Conservation (phyloP, 1,140 invertebrate species). For the Diorhabda elongata region DNA sequence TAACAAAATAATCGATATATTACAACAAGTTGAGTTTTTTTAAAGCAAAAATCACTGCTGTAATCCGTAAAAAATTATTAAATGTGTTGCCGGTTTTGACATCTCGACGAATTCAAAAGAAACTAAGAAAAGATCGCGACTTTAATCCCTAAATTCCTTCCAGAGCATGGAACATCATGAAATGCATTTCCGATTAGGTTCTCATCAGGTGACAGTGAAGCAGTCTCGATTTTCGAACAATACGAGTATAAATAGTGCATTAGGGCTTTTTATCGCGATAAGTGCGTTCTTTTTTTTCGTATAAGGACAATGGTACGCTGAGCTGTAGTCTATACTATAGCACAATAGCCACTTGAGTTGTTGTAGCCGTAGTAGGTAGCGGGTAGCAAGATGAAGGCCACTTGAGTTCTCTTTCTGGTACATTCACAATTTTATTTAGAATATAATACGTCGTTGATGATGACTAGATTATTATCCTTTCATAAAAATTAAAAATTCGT, state of each 20-base stretch:
- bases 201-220: constrained; percentile 14
- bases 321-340: neutral
- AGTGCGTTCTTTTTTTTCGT: constrained; percentile 18
- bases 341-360: constrained; percentile 4
- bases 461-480: neutral
- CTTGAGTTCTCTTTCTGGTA: neutral
- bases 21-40: no score
- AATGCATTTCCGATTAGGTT: constrained; percentile 3
- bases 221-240: constrained; percentile 10
- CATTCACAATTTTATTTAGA: neutral
- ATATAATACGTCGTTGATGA: constrained; percentile 12
- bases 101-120: no score
- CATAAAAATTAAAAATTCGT: no score
- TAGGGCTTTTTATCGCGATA: constrained; percentile 20
- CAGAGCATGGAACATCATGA: neutral
- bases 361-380: constrained; percentile 12
- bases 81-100: no score
- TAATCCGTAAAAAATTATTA: no score
- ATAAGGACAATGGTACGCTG: constrained; percentile 6
- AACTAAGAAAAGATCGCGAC: neutral
- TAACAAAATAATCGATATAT: no score
- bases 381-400: neutral
- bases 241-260: constrained; percentile 19
- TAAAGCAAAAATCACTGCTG: no score
- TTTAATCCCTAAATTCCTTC: neutral